Conservation (phyloP, 2,113 vertebrate genomes). For the Gallinago paraguaiae region DNA sequence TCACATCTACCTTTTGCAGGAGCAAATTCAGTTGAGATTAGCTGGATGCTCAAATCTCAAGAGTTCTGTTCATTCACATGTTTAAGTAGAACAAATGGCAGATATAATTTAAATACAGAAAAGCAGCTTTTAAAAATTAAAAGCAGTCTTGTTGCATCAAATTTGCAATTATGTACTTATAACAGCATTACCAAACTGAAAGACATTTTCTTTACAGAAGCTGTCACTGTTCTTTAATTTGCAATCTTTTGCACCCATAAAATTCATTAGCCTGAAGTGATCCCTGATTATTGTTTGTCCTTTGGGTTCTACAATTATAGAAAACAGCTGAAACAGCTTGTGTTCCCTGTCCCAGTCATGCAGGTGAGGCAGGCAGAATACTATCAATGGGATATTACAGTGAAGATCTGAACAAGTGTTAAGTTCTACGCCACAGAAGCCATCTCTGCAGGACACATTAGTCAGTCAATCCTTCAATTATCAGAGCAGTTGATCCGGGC, state of each 20-base stretch:
- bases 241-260: neutral
- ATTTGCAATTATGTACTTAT: neutral
- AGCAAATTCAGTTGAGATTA: neutral
- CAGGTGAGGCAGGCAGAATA: neutral
- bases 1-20: neutral
- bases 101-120: fast-evolving
- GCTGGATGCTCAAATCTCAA: neutral
- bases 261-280: neutral
- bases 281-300: neutral
- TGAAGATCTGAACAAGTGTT: neutral
- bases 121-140: neutral
- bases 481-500: neutral
- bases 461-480: neutral
- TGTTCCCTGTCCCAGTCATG: neutral
- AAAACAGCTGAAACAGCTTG: neutral
- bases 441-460: neutral
- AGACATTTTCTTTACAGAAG: neutral
- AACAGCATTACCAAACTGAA: neutral
- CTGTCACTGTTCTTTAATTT: neutral
- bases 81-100: neutral
- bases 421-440: neutral
- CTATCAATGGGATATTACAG: neutral
- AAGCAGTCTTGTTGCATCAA: neutral
- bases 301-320: neutral
- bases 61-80: fast-evolving